Percentiles rank a stretch among this genome's conserved stretches.
These are phyloP conservation scores for Leptinotarsa haldemani DNA, from an alignment of 2,888 invertebrate species.

Conservation along the genomic window DNA sequence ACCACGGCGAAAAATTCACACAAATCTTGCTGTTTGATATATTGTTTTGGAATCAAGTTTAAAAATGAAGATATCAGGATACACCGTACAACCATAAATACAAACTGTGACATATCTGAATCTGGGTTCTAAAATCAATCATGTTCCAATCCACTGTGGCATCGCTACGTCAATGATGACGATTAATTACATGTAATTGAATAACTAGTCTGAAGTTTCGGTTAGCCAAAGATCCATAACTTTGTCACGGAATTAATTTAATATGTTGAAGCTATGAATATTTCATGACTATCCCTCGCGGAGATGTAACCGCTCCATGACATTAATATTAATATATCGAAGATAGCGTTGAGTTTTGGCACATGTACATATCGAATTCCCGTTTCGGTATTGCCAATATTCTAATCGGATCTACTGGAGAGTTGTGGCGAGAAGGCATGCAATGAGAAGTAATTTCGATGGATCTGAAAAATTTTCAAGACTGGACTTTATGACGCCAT, in stretches of 20 bases:
- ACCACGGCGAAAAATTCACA: too few relatives aligned
- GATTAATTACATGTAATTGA: constrained; percentile 33
- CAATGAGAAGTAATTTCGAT: neutral
- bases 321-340: constrained; percentile 41
- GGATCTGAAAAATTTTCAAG: neutral
- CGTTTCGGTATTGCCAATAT: constrained; percentile 28
- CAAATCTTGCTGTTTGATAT: too few relatives aligned
- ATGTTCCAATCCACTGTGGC: neutral
- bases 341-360: constrained; percentile 37
- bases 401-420: constrained; percentile 21
- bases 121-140: neutral
- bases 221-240: constrained; percentile 42
- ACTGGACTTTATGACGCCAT: too few relatives aligned
- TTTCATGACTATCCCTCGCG: constrained; percentile 34
- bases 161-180: constrained; percentile 7
- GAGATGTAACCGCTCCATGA: constrained; percentile 32
- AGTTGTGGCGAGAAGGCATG: neutral
- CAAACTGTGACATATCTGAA: neutral
- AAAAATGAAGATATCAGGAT: neutral
- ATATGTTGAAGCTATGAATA: constrained; percentile 38
- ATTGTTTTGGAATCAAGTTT: too few relatives aligned
- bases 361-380: constrained; percentile 35
- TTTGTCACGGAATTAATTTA: constrained; percentile 39
- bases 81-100: neutral
- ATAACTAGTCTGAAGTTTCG: constrained; percentile 36